Conservation (phyloP, 92 coral and sea anemone species). For the Parazoanthus darwini region DNA sequence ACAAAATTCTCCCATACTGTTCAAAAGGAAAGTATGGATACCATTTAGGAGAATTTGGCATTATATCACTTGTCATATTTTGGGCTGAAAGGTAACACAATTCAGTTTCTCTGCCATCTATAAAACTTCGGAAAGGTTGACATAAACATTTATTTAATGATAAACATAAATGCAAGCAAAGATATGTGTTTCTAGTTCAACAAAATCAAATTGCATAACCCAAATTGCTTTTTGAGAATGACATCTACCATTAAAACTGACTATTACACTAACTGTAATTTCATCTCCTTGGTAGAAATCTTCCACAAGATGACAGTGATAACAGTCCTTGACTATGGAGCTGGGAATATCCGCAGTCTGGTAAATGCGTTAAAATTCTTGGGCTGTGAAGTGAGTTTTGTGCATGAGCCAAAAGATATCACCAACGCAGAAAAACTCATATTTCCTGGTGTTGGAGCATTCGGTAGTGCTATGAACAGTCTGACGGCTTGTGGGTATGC, state of each 20-base stretch:
- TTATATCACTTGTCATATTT: too few species aligned
- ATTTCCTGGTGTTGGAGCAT: slow-evolving; percentile 69
- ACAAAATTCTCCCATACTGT: too few species aligned
- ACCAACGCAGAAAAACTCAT: slow-evolving; percentile 51
- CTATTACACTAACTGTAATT: neutral
- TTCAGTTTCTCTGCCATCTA: too few species aligned
- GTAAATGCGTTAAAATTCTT: slow-evolving; percentile 55
- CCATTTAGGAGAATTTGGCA: too few species aligned
- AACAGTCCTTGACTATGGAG: slow-evolving; percentile 67
- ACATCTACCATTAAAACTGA: neutral
- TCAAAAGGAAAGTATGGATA: too few species aligned
- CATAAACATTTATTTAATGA: too few species aligned
- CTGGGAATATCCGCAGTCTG: slow-evolving; percentile 61
- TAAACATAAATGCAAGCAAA: too few species aligned
- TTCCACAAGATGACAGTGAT: slow-evolving; percentile 14
- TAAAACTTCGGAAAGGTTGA: too few species aligned
- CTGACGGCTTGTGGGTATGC: slow-evolving; percentile 45
- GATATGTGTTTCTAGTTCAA: too few species aligned
- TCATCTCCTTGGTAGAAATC: neutral
- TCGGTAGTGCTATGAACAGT: slow-evolving; percentile 66
- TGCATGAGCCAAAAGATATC: slow-evolving; percentile 52
- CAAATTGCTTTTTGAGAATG: too few species aligned
- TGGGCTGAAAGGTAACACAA: too few species aligned
- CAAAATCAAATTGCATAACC: too few species aligned
- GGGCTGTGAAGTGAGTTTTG: slow-evolving; percentile 54